Conservation (phyloP, 2,888 invertebrate species). For the Hemistola chrysoprasaria region DNA sequence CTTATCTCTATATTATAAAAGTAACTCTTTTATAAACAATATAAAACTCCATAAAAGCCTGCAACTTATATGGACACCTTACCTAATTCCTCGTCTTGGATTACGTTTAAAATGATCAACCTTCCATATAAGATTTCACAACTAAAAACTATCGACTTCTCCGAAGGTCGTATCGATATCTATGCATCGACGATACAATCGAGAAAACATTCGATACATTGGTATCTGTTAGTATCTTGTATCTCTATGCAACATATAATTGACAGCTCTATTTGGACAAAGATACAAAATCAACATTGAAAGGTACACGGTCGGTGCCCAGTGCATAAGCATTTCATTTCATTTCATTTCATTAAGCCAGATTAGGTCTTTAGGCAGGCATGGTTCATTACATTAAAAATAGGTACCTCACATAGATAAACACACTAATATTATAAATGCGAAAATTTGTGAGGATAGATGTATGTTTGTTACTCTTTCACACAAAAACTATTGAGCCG, state of each 20-base stretch:
- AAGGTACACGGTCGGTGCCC: too few species aligned
- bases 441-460: too few species aligned
- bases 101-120: conserved; percentile 27
- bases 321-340: conserved; percentile 16
- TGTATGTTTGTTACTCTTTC: too few species aligned
- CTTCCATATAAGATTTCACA: conserved; percentile 40
- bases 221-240: conserved; percentile 15
- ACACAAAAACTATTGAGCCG: too few species aligned
- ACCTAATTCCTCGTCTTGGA: not conserved
- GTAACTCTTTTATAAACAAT: too few species aligned
- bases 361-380: too few species aligned
- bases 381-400: too few species aligned
- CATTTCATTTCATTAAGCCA: conserved; percentile 21
- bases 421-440: too few species aligned
- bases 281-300: conserved; percentile 17
- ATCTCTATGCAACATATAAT: conserved; percentile 21
- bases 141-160: conserved; percentile 34
- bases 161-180: conserved; percentile 32
- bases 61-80: too few species aligned
- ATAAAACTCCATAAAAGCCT: too few species aligned
- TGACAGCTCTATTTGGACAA: conserved; percentile 26
- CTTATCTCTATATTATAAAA: too few species aligned
- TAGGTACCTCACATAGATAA: too few species aligned
- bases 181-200: conserved; percentile 18
- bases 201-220: conserved; percentile 14